Conservation (phyloP, 1,140 invertebrate genomes). For the Geopemphigus sp. region DNA sequence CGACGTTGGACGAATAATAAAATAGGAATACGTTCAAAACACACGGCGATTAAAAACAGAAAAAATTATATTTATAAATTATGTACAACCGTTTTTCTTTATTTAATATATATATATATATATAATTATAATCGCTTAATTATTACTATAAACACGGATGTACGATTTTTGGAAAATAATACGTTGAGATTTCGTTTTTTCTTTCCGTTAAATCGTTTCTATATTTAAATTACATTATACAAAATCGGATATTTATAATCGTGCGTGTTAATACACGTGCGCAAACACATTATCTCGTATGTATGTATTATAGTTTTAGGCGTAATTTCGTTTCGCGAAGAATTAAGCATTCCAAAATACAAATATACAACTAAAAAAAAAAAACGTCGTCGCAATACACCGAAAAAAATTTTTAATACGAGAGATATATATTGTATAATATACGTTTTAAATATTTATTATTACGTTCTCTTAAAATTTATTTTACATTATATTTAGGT, state of each 20-base stretch:
- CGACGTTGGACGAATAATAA: too few relatives aligned
- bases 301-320: conserved; percentile 6
- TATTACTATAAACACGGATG: conserved; percentile 10
- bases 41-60: conserved; percentile 31
- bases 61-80: conserved; percentile 38
- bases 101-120: conserved; percentile 15
- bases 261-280: not conserved
- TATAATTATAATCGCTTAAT: conserved; percentile 1
- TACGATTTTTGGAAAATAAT: conserved; percentile 9
- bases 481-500: not conserved
- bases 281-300: too few relatives aligned
- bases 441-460: conserved; percentile 1
- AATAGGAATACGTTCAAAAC: too few relatives aligned
- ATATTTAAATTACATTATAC: conserved; percentile 7
- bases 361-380: conserved; percentile 27
- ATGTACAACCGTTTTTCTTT: conserved; percentile 27
- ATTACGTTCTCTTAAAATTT: not conserved
- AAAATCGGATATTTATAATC: conserved; percentile 15
- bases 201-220: too few relatives aligned
- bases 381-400: conserved; percentile 46
- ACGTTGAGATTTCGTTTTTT: conserved; percentile 15
- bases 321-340: conserved; percentile 1
- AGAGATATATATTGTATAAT: too few relatives aligned
- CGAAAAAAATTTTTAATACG: too few relatives aligned
- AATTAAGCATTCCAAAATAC: conserved; percentile 21